Percentiles rank a stretch among this genome's conserved stretches.
phyloP scores from a whole-genome alignment of 37 sponge, comb jelly and placozoan genomes.

The Beroe ovata region DNA sequence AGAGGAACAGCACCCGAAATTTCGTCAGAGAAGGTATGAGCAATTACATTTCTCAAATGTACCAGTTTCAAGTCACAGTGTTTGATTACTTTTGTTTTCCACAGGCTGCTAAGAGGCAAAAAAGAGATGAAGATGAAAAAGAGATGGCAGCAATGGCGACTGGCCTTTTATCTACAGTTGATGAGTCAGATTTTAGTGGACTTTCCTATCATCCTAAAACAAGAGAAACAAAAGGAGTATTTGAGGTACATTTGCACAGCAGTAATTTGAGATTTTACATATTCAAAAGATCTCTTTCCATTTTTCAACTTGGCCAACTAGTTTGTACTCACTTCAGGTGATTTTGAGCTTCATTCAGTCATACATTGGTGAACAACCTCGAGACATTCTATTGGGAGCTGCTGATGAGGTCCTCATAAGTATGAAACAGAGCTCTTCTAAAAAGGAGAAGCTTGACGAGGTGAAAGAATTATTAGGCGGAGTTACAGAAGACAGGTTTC shows the following conservation, averaged over 20 bases:
- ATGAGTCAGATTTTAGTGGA: constrained; percentile 53
- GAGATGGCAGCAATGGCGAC: constrained; percentile 33
- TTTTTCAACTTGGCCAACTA: too few species aligned
- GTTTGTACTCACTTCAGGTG: too few species aligned
- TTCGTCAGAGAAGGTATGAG: constrained; percentile 64
- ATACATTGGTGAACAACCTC: constrained; percentile 89
- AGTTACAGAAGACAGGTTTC: constrained; percentile 77
- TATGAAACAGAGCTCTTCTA: constrained; percentile 74
- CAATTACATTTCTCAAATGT: too few species aligned
- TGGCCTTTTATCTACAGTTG: constrained; percentile 57
- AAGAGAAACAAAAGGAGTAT: constrained; percentile 65
- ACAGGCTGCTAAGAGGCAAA: constrained; percentile 62
- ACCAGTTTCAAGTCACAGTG: too few species aligned
- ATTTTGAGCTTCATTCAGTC: constrained; percentile 90
- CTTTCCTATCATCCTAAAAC: constrained; percentile 46
- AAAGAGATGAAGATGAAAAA: constrained; percentile 61
- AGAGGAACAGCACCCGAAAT: constrained; percentile 76
- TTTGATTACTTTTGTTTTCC: too few species aligned
- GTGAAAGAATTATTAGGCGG: constrained; percentile 81
- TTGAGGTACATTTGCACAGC: neutral
- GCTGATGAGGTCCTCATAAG: constrained; percentile 96
- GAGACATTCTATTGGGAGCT: constrained; percentile 96
- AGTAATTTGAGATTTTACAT: too few species aligned
- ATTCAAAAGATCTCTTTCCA: too few species aligned
- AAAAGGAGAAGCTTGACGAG: constrained; percentile 86